Evolutionary conservation across 1,140 invertebrate genomes (phyloP).

Genomic region (Tribolium castaneum): DNA sequence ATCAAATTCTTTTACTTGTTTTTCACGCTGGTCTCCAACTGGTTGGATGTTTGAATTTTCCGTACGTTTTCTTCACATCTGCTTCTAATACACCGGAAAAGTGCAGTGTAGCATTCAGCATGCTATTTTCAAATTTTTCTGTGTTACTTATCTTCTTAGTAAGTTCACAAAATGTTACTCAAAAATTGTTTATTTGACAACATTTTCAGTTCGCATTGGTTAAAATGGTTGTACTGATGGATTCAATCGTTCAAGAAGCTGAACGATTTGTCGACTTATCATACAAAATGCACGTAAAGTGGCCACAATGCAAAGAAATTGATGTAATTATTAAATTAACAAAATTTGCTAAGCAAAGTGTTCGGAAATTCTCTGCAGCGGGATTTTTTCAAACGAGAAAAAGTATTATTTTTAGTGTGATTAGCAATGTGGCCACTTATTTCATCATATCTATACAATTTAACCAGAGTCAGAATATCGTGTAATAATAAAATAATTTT

Average conservation of each 20-base stretch:
- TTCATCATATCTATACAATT: background rate
- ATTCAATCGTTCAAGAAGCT: background rate
- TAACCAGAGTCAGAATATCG: background rate
- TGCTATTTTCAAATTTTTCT: background rate
- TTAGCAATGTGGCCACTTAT: background rate
- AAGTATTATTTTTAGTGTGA: background rate
- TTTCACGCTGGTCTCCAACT: background rate
- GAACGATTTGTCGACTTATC: background rate
- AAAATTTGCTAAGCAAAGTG: background rate
- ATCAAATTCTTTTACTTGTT: background rate
- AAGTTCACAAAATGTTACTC: background rate
- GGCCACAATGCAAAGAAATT: background rate
- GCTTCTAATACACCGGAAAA: background rate
- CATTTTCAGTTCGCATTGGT: background rate
- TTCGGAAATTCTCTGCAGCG: background rate
- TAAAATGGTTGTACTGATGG: background rate
- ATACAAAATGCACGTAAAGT: background rate
- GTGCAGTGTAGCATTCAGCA: background rate
- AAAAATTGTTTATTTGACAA: too few species aligned
- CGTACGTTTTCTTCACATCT: background rate
- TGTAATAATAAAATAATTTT: too few species aligned
- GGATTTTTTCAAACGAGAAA: background rate
- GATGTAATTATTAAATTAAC: background rate
- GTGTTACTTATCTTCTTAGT: background rate
- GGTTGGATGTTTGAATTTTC: background rate